phyloP scores from a whole-genome alignment of 92 coral and sea anemone genomes.

The Porites evermanni region DNA sequence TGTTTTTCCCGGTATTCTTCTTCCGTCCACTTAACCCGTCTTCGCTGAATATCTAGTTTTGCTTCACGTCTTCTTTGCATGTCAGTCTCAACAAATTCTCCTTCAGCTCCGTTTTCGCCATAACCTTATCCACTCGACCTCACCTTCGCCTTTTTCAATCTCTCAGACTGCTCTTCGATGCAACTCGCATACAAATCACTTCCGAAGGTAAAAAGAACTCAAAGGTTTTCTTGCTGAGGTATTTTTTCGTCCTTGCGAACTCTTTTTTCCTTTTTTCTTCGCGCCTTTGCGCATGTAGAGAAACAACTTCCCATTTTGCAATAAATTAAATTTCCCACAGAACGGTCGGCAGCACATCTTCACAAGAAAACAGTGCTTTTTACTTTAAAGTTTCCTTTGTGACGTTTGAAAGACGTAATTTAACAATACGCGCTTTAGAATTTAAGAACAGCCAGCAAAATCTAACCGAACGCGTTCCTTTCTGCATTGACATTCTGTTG shows the following conservation, averaged over 20 bases:
- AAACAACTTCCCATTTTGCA: conserved; percentile 19
- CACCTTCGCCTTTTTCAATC: neutral
- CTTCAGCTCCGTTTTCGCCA: neutral
- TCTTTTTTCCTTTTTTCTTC: neutral
- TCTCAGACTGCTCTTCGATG: neutral
- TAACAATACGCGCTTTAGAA: neutral
- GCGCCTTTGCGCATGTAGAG: neutral
- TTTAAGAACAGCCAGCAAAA: neutral
- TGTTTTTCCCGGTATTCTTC: neutral
- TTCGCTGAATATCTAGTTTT: neutral
- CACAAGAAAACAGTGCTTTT: neutral
- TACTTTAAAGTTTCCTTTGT: conserved; percentile 4
- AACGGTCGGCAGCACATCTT: neutral
- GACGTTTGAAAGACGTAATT: conserved; percentile 28
- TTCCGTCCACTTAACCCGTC: neutral
- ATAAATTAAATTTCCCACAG: neutral
- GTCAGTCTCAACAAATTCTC: neutral
- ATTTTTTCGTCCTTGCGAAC: neutral
- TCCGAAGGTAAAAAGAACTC: neutral
- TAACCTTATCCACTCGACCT: neutral
- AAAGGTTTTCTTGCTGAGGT: neutral
- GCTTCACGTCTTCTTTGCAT: neutral
- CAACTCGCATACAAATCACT: neutral
- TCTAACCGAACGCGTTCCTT: neutral
- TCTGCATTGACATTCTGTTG: no score